These are phyloP conservation scores for Gallinago stenura DNA, from an alignment of 2,797 vertebrate species.

Conservation along the genomic window DNA sequence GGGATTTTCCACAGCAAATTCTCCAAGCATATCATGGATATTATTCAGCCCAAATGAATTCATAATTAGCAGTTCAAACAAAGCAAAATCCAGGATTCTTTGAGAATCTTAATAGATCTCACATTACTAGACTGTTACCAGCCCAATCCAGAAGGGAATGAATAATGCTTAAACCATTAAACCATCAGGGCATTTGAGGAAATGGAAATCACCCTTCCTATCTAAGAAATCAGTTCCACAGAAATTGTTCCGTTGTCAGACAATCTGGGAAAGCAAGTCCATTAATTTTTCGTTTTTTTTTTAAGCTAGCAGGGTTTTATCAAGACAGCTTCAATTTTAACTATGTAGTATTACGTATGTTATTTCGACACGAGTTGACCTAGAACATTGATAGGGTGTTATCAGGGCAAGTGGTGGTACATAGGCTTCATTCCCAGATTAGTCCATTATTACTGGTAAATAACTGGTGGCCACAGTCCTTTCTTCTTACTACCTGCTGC, in stretches of 20 bases:
- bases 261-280: constrained; percentile 4
- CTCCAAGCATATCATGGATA: neutral
- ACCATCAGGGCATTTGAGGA: constrained; percentile 29
- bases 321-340: neutral
- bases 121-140: constrained; percentile 2
- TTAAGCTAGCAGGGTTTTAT: neutral
- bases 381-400: neutral
- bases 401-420: neutral
- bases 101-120: neutral
- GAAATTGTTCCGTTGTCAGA: constrained; percentile 16
- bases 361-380: neutral
- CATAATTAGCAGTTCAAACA: constrained; percentile 23
- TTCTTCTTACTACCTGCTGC: neutral
- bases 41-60: constrained; percentile 32
- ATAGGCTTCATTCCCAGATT: neutral
- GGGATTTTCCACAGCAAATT: constrained; percentile 42
- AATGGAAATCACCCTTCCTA: constrained; percentile 44
- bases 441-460: neutral
- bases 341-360: rapidly evolving
- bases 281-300: neutral
- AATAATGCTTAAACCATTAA: constrained; percentile 1
- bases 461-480: neutral
- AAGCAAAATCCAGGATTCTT: neutral
- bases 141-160: neutral
- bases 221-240: constrained; percentile 41